Evolutionary conservation across 2,888 invertebrate species (phyloP).

Genomic region (Aquatica leii): DNA sequence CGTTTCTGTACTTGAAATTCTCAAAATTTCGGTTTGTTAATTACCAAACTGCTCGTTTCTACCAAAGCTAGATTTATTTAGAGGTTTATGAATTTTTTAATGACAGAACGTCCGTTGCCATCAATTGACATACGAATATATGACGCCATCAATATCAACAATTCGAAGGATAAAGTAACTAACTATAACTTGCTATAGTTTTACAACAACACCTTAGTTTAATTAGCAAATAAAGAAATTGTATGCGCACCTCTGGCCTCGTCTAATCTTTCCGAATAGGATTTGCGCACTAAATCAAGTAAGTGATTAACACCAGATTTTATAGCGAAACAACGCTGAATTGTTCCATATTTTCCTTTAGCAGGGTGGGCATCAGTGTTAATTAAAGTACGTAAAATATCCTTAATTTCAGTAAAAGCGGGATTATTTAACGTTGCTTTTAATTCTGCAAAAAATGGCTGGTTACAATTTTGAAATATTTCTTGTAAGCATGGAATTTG

Average conservation of each 20-base stretch:
- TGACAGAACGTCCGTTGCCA: no score
- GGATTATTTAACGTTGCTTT: slow-evolving; percentile 43
- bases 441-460: slow-evolving; percentile 50
- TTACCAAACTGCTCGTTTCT: no score
- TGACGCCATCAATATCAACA: no score
- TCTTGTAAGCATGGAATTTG: slow-evolving; percentile 71
- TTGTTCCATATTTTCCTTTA: slow-evolving; percentile 64
- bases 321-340: slow-evolving; percentile 79
- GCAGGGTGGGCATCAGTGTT: slow-evolving; percentile 67
- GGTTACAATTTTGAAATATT: slow-evolving; percentile 49
- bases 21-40: no score
- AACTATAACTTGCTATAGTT: no score
- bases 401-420: slow-evolving; percentile 48
- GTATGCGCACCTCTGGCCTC: slow-evolving; percentile 71
- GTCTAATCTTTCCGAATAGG: slow-evolving; percentile 86
- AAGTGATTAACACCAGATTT: slow-evolving; percentile 79
- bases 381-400: slow-evolving; percentile 61
- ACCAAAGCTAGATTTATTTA: no score
- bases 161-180: no score
- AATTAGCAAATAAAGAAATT: background rate
- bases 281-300: slow-evolving; percentile 82
- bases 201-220: no score
- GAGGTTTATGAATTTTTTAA: no score
- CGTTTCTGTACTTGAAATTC: no score
- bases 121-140: no score